Evolutionary conservation across 2,113 vertebrate species (phyloP), one percentile per base, ranked within the genome.

Genomic region (Arvicanthis niloticus): DNA sequence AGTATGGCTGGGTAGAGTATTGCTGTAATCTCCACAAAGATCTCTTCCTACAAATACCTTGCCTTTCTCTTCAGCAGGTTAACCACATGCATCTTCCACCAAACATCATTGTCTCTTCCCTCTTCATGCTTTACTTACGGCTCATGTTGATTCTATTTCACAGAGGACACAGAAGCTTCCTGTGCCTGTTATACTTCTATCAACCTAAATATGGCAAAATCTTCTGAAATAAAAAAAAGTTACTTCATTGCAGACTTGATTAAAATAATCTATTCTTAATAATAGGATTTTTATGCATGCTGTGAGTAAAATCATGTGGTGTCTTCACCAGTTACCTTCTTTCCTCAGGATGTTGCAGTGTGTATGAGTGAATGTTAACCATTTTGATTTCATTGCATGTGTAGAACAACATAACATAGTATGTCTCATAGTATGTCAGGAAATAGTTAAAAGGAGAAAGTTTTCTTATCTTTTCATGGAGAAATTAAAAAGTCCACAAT

Each of bases 291-390:
- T 78, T 87, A 86, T 5, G 1, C 51, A 15, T 51, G 6, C 19
- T 75, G 5, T 67, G 7, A 5, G n/a, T n/a, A 13, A 21, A 29
- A 21, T 75, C 7, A 48, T 21, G 19, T 45, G 48, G 15, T 68
- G 42, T 6, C 31, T 31, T 1, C 19, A 81, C 3, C 48, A 87
- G 1, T 8, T 87, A 51, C 40, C 70, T 86, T 4, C 29, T 65
- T 91, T 22, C 45, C 6, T 10, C 9, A 48, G n/a, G 58, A 58
- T 31, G 4, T 37, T 88, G 1, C 2, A 67, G 22, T 53, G 7
- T 0, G 1, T 0, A 4, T 40, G 37, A 45, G 24, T 45, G 22
- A 67, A 37, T 3, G 1, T 21, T 67, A 37, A 11, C 1, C 5
- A 6, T 45, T 7, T n/a, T 51, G 5, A 1, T 13, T 10, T 85